Evolutionary conservation across 2,797 vertebrate genomes (phyloP), one percentile per base, ranked within the genome.

Genomic region (Onychomys torridus): DNA sequence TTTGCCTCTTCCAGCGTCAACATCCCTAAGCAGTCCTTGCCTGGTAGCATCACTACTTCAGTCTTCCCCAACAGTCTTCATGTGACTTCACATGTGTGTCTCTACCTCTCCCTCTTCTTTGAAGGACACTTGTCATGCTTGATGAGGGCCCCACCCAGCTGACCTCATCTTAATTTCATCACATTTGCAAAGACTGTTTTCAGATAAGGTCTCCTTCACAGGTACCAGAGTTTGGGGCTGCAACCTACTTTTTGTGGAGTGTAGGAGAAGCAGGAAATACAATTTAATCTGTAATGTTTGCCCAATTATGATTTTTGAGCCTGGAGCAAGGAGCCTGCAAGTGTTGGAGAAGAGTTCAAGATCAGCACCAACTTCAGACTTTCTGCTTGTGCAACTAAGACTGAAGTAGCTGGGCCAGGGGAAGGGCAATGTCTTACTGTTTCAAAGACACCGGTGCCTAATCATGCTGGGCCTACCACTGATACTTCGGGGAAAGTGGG

Each of bases 181-280:
- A 76, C 25, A 46, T 63, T 27, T 76, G 13, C 57, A 84, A 91
- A 90, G 52, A 81, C 29, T 27, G 37, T 84, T 94, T 91, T 84
- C 90, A 91, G 49, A 14, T 61, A 87, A 95, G 61, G n/a, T 77
- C 27, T 21, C 61, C 63, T 77, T 76, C 91, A 78, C 46, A 82
- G 23, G 65, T 27, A 75, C 57, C 69, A 61, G 71, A 43, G 46
- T 17, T 61, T 73, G 57, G 57, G 49, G 81, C 1, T 29, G 57
- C 21, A 40, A 43, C 6, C 0, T 63, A 40, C 16, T 27, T 82
- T 90, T 88, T 14, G 29, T 23, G 14, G 79, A 13, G 5, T 1
- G 0, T 6, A 21, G 25, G 40, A 43, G 10, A 40, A 25, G 13
- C 55, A 81, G n/a, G 19, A 43, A 57, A 57, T 8, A 40, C 25